Evolutionary conservation across 2,888 invertebrate species (phyloP), one percentile per base, ranked within the genome.

Genomic region (Drosophila demipolita): DNA sequence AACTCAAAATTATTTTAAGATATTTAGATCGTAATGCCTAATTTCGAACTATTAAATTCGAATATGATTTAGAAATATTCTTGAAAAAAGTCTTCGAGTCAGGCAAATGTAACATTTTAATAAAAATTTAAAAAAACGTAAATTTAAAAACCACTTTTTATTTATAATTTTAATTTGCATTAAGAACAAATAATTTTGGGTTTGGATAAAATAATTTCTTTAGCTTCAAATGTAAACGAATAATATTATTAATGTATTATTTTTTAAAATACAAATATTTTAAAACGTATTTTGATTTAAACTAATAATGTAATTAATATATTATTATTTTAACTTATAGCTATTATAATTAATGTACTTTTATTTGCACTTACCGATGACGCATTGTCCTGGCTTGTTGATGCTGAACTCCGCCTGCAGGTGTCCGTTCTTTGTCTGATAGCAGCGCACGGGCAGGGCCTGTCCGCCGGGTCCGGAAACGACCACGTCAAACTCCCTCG

Each of bases 391-490:
- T 32, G 96, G 95, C 89, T 96, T 96, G 68, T 96, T 96, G 36
- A 97, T 96, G 20, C 96, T 96, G 93, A 97, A 99, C 93, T 99
- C 99, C 0, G 99, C 99, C 92, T 98, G 96, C 65, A 99, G 94
- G 90, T 98, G 96, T 2, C 99, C 99, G 73, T 99, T 98, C 90
- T 99, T 97, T 73, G 99, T 99, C 92, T 98, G 98, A 93, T 98
- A 98, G 91, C 99, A 99, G 67, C 98, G 93, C 4, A 99, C 98
- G 0, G 98, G 97, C 49, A 98, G 94, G 0, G 97, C 97, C 75
- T 96, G 94, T 0, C 96, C 95, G 9, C 96, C 96, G 0, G 96
- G 97, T 0, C 97, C 97, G 0, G 97, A 97, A 1, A 97, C 96
- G 0, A 98, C 97, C 0, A 98, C 98, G 92, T 98, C 98, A 91